Conservation (phyloP, 2,888 invertebrate genomes). For the Cerastoderma edule region DNA sequence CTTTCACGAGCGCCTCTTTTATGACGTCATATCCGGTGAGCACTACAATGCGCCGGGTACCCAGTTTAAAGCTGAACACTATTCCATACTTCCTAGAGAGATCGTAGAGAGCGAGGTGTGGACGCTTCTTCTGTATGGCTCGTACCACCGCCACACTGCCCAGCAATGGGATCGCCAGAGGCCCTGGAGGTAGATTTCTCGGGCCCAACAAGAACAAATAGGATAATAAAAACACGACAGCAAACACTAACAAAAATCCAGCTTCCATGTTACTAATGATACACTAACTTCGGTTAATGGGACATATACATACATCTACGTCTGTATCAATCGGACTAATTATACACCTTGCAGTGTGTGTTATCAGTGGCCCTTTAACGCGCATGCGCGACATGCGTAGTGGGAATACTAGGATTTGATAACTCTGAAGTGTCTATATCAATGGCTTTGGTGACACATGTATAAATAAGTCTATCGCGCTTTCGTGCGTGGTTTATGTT, state of each 20-base stretch:
- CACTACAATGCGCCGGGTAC: slow-evolving; percentile 39
- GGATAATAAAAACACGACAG: slow-evolving; percentile 16
- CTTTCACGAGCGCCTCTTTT: slow-evolving; percentile 51
- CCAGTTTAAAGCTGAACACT: slow-evolving; percentile 49
- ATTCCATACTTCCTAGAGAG: slow-evolving; percentile 48
- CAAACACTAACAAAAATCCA: slow-evolving; percentile 4
- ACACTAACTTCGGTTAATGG: too few species aligned
- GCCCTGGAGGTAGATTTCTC: slow-evolving; percentile 25
- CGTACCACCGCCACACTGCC: slow-evolving; percentile 9
- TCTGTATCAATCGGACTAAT: too few species aligned
- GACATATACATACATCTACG: too few species aligned
- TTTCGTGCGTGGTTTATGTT: too few species aligned
- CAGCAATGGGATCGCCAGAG: background rate
- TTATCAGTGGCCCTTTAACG: too few species aligned
- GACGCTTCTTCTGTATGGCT: background rate
- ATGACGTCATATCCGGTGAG: slow-evolving; percentile 53
- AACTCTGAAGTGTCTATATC: too few species aligned
- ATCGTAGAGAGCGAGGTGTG: slow-evolving; percentile 28
- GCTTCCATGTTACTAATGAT: too few species aligned
- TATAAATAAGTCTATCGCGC: too few species aligned
- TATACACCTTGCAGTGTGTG: too few species aligned
- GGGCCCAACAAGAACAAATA: slow-evolving; percentile 1
- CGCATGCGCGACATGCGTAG: too few species aligned
- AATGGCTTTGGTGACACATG: too few species aligned
- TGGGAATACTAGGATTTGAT: too few species aligned